Evolutionary conservation across 35 echinoderm and acorn worm species (phyloP).

Genomic region (Chiridota heheva): DNA sequence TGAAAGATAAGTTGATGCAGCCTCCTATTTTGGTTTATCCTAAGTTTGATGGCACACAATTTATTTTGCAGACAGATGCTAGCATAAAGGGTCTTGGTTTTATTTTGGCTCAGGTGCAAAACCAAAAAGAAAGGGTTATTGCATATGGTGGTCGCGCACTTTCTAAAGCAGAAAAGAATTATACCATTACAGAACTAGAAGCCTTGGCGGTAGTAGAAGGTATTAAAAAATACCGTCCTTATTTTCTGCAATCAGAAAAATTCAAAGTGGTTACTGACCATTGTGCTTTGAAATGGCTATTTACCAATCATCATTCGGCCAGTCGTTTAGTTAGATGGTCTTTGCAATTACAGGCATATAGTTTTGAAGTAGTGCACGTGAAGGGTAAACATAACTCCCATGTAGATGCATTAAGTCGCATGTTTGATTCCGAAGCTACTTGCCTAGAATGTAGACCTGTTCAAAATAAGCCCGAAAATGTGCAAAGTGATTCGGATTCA

Average conservation of each 20-base stretch:
- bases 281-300: not conserved
- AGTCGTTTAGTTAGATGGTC: constrained; percentile 3
- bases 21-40: constrained; percentile 3
- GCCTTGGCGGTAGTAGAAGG: constrained; percentile 29
- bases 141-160: constrained; percentile 8
- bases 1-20: not conserved
- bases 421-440: not conserved
- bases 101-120: not conserved
- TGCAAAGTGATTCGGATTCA: not conserved
- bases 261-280: constrained; percentile 21
- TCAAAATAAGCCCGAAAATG: not conserved
- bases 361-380: constrained; percentile 5
- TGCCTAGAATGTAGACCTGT: not conserved
- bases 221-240: constrained; percentile 6
- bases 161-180: constrained; percentile 5
- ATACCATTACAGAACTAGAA: constrained; percentile 9
- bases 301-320: not conserved
- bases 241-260: constrained; percentile 22
- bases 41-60: constrained; percentile 1
- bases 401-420: not conserved
- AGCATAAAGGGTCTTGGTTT: not conserved
- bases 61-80: constrained; percentile 30
- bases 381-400: not conserved
- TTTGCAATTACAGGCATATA: not conserved
- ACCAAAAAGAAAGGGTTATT: not conserved